Conservation (phyloP, 37 sponge, comb jelly and placozoan species). For the Theonella swinhoei region DNA sequence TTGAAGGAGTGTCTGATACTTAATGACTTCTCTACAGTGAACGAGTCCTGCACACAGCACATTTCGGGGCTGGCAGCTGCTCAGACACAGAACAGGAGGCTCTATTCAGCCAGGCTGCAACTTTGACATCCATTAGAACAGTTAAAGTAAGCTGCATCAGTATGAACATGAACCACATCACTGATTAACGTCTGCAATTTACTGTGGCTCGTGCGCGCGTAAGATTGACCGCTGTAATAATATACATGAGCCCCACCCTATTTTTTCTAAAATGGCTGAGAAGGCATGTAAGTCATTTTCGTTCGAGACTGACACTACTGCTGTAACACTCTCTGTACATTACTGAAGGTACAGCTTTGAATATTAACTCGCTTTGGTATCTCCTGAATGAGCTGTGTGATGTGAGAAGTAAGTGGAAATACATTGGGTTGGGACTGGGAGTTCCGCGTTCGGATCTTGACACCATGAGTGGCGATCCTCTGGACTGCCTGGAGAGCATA, state of each 20-base stretch:
- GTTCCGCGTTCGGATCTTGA: background rate
- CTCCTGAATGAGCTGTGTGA: background rate
- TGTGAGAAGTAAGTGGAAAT: background rate
- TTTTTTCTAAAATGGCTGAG: too few species aligned
- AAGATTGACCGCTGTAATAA: too few species aligned
- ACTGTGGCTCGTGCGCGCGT: too few species aligned
- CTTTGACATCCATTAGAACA: too few species aligned
- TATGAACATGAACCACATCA: too few species aligned
- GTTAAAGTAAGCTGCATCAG: too few species aligned
- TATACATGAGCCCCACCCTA: too few species aligned
- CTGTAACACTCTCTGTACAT: too few species aligned
- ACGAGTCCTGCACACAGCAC: constrained; percentile 60
- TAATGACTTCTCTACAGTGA: constrained; percentile 91
- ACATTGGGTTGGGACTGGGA: background rate
- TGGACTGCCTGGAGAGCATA: background rate
- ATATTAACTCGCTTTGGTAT: background rate
- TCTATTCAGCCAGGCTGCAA: constrained; percentile 7
- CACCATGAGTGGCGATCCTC: background rate
- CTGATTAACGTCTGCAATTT: too few species aligned
- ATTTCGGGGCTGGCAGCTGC: constrained; percentile 34
- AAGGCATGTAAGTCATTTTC: too few species aligned
- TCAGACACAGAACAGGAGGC: constrained; percentile 3
- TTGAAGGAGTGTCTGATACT: constrained; percentile 88
- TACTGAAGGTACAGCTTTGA: too few species aligned
- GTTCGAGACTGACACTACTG: too few species aligned